Evolutionary conservation across 2,888 invertebrate genomes (phyloP), one percentile per base, ranked within the genome.

Genomic region (Beris morrisii): DNA sequence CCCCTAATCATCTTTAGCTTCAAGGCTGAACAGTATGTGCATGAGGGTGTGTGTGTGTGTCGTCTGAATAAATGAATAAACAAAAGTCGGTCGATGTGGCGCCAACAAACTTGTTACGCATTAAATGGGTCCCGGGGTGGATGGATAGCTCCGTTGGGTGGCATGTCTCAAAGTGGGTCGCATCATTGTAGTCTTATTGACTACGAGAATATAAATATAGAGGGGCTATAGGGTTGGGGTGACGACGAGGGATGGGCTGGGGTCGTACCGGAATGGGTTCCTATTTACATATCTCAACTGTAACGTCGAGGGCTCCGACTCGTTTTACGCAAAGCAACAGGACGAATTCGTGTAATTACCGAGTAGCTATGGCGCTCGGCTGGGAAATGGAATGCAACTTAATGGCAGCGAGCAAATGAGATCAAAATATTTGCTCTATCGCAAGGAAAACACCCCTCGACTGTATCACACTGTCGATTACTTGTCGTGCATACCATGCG

Each of bases 81-180:
- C 59, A 66, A 66, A 59, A 70, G 71, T 69, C 72, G 72, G 72
- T 70, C 72, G 70, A 72, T 71, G 71, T 72, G 72, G 72, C 72
- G 72, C 72, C 72, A 71, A 70, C 69, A 72, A 71, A 72, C 72
- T 72, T 72, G 72, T 72, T 72, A 72, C 72, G 72, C 72, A 72
- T 63, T 38, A 44, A 57, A 61, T 50, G 50, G 58, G 44, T 44
- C 45, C 59, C 28, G 52, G 43, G 45, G 52, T 55, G 57, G 48
- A 45, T 55, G 28, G 55, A 22, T 52, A 31, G 12, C 44, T 38
- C 38, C 38, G 31, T 53, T 12, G 64, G 54, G 64, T 54, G 53
- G 64, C 50, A 61, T 22, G 13, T n/a, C 61, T 30, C 52, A 61
- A 43, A 50, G 50, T 22, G 31, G 13, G 32, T 57, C 22, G 9